A percentile compares a stretch with the other conserved stretches of the same genome.
phyloP scores from a whole-genome alignment of 2,113 vertebrate species.

The Dendrocopos noguchii region DNA sequence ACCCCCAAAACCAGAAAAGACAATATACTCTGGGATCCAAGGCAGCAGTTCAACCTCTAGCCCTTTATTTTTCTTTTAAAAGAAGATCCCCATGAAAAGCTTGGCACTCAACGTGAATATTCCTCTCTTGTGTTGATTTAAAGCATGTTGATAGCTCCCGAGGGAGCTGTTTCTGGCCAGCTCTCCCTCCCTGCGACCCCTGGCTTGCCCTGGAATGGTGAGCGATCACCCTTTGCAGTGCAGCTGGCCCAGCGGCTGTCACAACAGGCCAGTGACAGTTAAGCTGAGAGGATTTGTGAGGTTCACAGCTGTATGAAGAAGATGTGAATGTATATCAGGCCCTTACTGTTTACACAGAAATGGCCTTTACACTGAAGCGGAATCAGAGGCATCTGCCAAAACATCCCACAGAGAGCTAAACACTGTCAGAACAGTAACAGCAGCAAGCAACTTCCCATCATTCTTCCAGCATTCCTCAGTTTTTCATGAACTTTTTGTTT shows the following conservation, averaged over 20 bases:
- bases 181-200: not conserved
- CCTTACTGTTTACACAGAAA: slow-evolving; percentile 20
- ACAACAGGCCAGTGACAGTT: not conserved
- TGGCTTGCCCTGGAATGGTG: slow-evolving; percentile 4
- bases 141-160: not conserved
- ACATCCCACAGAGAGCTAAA: slow-evolving; percentile 27
- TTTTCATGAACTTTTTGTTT: slow-evolving; percentile 26
- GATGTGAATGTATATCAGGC: not conserved
- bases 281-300: not conserved
- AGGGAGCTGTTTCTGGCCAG: not conserved
- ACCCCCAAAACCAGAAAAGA: not conserved
- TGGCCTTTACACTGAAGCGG: not conserved
- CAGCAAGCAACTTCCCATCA: not conserved
- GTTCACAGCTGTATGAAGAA: not conserved
- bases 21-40: not conserved
- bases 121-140: not conserved
- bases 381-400: slow-evolving; percentile 40
- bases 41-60: not conserved
- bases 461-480: slow-evolving; percentile 17
- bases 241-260: not conserved
- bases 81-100: not conserved
- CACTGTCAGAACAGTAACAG: slow-evolving; percentile 44
- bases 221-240: not conserved
- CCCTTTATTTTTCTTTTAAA: slow-evolving; percentile 30
- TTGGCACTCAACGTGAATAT: slow-evolving; percentile 8